Conservation (phyloP, 2,797 vertebrate species). For the Carcharodon carcharias region DNA sequence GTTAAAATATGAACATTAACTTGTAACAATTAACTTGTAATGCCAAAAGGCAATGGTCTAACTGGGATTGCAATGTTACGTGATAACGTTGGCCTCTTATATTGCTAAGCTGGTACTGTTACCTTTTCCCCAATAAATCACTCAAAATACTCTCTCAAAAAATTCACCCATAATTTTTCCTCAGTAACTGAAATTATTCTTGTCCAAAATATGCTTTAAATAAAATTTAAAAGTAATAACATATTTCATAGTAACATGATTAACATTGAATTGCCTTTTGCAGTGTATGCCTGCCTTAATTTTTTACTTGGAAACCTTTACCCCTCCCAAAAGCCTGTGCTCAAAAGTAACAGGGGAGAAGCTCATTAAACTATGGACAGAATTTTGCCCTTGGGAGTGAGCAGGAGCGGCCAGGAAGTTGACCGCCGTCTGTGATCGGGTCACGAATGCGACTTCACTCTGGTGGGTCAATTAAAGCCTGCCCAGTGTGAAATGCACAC, state of each 20-base stretch:
- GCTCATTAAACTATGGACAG: no score
- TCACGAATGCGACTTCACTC: no score
- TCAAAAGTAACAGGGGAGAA: neutral
- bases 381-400: no score
- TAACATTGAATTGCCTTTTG: constrained; percentile 10
- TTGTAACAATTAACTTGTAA: neutral
- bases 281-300: neutral
- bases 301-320: neutral
- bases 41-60: neutral
- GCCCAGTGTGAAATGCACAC: no score
- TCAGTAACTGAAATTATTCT: neutral
- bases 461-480: no score
- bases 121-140: neutral
- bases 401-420: no score
- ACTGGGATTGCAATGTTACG: neutral
- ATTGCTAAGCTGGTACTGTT: neutral
- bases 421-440: no score
- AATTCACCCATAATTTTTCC: neutral
- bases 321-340: neutral
- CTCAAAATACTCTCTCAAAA: neutral
- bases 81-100: neutral
- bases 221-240: neutral
- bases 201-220: neutral
- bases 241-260: neutral
- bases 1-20: neutral